Evolutionary conservation across 2,888 invertebrate species (phyloP), one percentile per base, ranked within the genome.

Genomic region (Calliopum simillimum): DNA sequence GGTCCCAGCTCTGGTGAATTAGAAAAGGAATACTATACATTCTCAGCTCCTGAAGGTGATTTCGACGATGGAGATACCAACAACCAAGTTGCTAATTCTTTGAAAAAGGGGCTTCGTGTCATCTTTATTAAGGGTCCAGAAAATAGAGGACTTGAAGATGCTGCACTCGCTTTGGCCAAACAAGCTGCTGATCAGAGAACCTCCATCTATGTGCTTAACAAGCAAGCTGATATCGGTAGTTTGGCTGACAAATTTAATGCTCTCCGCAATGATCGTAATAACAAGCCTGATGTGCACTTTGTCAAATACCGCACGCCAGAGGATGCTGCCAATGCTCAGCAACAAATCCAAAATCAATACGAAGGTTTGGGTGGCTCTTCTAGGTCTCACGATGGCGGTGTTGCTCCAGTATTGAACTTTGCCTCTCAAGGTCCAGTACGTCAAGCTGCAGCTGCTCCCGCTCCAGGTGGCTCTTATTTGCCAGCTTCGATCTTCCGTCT

Each of bases 251-350:
- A 78, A 33, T 62, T 81, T 47, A 79, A 81, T 61, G 51, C 72
- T 23, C 66, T 81, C 55, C 77, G 78, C 66, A 74, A 74, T 68
- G 77, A 73, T 70, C 74, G 61, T 64, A 76, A 75, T 67, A 77
- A 78, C 69, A 82, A 80, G 71, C 84, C 84, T 68, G 84, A 83
- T 70, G 84, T 84, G 8, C 81, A 81, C 75, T 84, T 84, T 70
- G 79, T 84, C 71, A 84, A 84, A 75, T 84, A 84, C 74, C 83
- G 81, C 59, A 84, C 82, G 1, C 76, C 79, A 0, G 80, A 82
- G 72, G 84, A 84, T 76, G 84, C 83, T 66, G 74, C 75, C 68
- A 79, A 79, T 19, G 84, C 84, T 4, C 83, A 83, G 68, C 77
- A 77, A 4, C 75, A 79, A 14, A 84, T 84, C 56, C 82, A 83